Evolutionary conservation across 2,113 vertebrate genomes (phyloP).

Genomic region (Mormyrus iriodes): DNA sequence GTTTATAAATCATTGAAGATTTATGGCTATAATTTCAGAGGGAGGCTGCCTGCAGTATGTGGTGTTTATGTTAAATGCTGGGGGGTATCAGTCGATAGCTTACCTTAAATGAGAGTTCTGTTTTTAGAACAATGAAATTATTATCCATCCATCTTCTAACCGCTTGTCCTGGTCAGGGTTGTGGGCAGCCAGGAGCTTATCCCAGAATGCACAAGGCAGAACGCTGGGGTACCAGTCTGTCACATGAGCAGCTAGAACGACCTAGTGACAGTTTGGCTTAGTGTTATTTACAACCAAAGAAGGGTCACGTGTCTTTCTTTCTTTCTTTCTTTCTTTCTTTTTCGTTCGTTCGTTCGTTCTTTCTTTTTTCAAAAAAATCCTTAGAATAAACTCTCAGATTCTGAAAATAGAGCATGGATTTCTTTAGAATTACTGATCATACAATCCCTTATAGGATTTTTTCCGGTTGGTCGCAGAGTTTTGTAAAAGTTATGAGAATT

Average conservation of each 20-base stretch:
- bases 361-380: neutral
- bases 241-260: neutral
- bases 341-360: neutral
- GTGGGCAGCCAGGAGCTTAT: neutral
- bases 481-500: neutral
- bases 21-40: neutral
- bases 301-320: neutral
- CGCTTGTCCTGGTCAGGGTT: neutral
- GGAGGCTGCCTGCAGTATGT: neutral
- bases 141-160: neutral
- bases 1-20: neutral
- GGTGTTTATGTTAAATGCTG: neutral
- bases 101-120: neutral
- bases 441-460: neutral
- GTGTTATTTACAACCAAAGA: neutral
- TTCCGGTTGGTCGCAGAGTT: neutral
- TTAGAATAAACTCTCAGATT: neutral
- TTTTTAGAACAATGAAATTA: neutral
- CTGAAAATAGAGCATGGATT: neutral
- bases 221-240: neutral
- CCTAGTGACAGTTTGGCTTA: neutral
- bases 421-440: neutral
- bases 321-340: neutral
- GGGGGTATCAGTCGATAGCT: neutral
- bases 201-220: neutral